Evolutionary conservation across 2,113 vertebrate species (phyloP).

Genomic region (Ailuropoda melanoleuca): DNA sequence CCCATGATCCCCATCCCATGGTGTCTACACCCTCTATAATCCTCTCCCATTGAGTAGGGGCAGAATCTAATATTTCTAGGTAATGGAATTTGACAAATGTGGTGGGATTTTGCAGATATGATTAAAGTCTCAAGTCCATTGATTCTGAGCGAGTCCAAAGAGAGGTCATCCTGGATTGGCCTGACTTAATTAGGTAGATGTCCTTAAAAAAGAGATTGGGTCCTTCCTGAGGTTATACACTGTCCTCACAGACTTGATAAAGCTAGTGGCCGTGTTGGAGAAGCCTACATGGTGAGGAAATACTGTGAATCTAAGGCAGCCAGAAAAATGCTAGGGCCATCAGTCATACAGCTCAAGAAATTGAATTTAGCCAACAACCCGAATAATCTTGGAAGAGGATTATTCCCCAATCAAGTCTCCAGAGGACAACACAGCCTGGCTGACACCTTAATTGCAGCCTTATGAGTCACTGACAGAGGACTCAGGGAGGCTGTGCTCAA

Average conservation of each 20-base stretch:
- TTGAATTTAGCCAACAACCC: background rate
- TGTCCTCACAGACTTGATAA: background rate
- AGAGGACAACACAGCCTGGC: background rate
- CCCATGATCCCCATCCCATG: background rate
- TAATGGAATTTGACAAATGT: background rate
- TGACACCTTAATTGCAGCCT: background rate
- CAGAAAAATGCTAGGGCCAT: background rate
- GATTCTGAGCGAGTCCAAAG: background rate
- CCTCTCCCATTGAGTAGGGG: accelerated
- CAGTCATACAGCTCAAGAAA: background rate
- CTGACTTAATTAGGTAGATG: background rate
- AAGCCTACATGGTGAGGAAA: background rate
- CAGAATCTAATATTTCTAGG: background rate
- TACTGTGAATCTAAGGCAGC: background rate
- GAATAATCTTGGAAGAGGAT: background rate
- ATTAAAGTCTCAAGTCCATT: background rate
- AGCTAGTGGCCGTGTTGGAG: background rate
- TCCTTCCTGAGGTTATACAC: background rate
- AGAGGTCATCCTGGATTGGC: background rate
- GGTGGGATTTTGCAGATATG: background rate
- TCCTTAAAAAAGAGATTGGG: background rate
- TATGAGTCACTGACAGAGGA: background rate
- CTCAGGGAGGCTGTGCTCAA: background rate
- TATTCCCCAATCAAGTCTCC: background rate
- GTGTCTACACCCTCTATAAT: background rate